Percentiles rank a stretch among this genome's conserved stretches.
Evolutionary conservation across 2,113 vertebrate genomes (phyloP).

Genomic region (Tauraco erythrolophus): DNA sequence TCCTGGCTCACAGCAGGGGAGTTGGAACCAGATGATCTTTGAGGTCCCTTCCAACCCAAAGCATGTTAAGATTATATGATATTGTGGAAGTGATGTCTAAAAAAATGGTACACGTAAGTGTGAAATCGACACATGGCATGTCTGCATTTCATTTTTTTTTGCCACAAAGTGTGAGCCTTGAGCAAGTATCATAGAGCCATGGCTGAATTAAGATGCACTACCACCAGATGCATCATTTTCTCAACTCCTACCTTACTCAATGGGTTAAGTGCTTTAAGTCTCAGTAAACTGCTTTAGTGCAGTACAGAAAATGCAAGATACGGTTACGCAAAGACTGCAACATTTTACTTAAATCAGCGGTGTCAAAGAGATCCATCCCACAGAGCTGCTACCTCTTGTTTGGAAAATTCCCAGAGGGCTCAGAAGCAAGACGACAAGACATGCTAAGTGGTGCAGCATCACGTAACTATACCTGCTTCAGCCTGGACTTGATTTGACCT

Average conservation of each 20-base stretch:
- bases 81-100: not conserved
- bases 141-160: not conserved
- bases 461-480: accelerated
- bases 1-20: too few species aligned
- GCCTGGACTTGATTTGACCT: not conserved
- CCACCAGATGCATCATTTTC: not conserved
- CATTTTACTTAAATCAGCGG: not conserved
- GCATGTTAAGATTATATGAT: too few species aligned
- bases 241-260: not conserved
- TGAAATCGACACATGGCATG: accelerated
- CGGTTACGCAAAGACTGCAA: accelerated
- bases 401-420: not conserved
- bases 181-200: not conserved
- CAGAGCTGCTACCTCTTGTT: not conserved
- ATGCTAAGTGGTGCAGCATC: not conserved
- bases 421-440: not conserved
- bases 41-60: too few species aligned
- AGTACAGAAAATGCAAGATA: not conserved
- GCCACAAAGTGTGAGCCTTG: not conserved
- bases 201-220: not conserved
- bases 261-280: not conserved
- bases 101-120: not conserved
- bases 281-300: not conserved
- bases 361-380: not conserved
- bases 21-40: too few species aligned